These are phyloP conservation scores for Ryuthela nishihirai DNA, from an alignment of 2,888 invertebrate species.

Conservation along the genomic window DNA sequence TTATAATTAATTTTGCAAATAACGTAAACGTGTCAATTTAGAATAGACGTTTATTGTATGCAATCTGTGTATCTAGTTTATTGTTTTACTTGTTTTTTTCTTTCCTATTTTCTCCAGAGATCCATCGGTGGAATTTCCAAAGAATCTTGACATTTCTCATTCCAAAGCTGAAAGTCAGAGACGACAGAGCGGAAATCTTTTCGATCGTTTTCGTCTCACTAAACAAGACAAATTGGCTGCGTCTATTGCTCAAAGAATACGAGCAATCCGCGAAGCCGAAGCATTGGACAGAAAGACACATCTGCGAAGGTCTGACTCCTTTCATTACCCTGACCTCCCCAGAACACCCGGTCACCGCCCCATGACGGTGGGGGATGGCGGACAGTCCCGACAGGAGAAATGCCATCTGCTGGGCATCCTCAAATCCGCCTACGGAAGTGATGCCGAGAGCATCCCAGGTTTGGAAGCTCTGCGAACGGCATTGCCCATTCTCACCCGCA, in stretches of 20 bases:
- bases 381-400: slow-evolving; percentile 1
- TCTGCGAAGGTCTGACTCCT: slow-evolving; percentile 1
- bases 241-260: slow-evolving; percentile 35
- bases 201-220: slow-evolving; percentile 33
- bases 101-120: no score
- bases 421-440: slow-evolving; percentile 17
- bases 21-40: no score
- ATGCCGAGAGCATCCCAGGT: slow-evolving; percentile 5
- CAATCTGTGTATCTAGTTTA: no score
- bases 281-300: slow-evolving; percentile 37
- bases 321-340: no score
- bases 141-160: no score
- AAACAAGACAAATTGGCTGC: slow-evolving; percentile 39
- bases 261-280: slow-evolving; percentile 39
- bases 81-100: no score
- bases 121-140: no score
- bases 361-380: slow-evolving; percentile 12
- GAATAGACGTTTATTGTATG: no score
- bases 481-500: no score
- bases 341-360: slow-evolving; percentile 12
- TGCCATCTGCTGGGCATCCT: slow-evolving; percentile 11
- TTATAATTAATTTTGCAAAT: no score
- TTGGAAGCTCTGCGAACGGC: not conserved
- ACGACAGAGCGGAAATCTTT: slow-evolving; percentile 16
- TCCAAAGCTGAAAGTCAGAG: no score